Evolutionary conservation across 2,888 invertebrate genomes (phyloP).

Genomic region (Caradrina clavipalpis): DNA sequence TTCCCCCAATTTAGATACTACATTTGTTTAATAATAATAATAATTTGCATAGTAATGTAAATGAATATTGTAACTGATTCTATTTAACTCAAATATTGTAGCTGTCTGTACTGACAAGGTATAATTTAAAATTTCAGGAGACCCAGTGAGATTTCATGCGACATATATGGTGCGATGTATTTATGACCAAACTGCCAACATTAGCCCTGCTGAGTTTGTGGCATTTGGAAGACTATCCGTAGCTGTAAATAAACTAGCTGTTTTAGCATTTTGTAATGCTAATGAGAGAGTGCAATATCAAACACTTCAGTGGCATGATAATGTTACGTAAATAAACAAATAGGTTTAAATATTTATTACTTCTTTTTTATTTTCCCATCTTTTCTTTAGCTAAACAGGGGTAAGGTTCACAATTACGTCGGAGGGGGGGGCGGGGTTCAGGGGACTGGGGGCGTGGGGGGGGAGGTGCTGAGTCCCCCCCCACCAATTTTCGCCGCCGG

Average conservation of each 20-base stretch:
- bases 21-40: too few relatives aligned
- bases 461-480: too few relatives aligned
- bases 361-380: conserved; percentile 1
- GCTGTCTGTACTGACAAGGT: neutral
- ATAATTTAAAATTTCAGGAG: conserved; percentile 90
- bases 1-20: too few relatives aligned
- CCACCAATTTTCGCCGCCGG: too few relatives aligned
- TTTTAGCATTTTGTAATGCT: conserved; percentile 91
- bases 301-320: conserved; percentile 91
- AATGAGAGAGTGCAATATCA: conserved; percentile 88
- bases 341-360: neutral
- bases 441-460: too few relatives aligned
- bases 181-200: conserved; percentile 79
- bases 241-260: conserved; percentile 94
- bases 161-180: conserved; percentile 94
- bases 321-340: conserved; percentile 69
- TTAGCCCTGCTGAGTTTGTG: conserved; percentile 91
- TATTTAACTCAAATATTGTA: neutral
- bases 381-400: too few relatives aligned
- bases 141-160: conserved; percentile 95
- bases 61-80: neutral
- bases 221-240: conserved; percentile 94
- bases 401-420: too few relatives aligned
- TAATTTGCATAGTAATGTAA: conserved; percentile 2
- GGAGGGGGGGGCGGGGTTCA: too few relatives aligned